Base-by-base conservation (phyloP, 2,797 vertebrate species). In the Emydoidea blandingii region DNA sequence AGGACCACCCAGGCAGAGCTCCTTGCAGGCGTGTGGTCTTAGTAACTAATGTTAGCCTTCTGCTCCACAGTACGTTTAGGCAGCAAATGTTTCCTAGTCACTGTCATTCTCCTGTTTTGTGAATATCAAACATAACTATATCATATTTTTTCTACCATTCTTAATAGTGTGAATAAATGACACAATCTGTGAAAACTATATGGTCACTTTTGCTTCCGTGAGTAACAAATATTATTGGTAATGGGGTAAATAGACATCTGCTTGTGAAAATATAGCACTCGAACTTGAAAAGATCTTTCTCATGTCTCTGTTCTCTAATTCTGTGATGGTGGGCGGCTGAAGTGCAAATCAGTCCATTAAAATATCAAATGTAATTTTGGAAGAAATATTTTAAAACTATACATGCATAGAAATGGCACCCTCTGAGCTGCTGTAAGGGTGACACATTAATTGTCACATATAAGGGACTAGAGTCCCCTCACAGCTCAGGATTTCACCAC, bases 371-470 rank as follows among this genome's bases (percentile, higher is more conserved):
- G 83, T 88, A 92, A 97, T 96, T 97, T 96, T 93, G 81, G 82
- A 95, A 94, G 76, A 94, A 83, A 88, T 90, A 85, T 96, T 97
- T 95, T 97, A 94, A 95, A 96, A 94, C 79, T 97, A 95, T 93
- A 96, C 91, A 91, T 95, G 94, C 90, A 94, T 96, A 95, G 95
- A 96, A 91, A 97, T 79, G 91, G 88, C 93, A 95, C 94, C 95
- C 89, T 95, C 89, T 95, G 84, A 95, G 95, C 86, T 93, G 90
- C 91, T 96, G 82, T 89, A 80, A 95, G 94, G 44, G 81, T 83
- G 85, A 95, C 93, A 92, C 86, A 84, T 92, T 96, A 96, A 96
- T 95, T 96, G 96, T 97, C 95, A 93, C 92, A 96, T 94, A 95
- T 93, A 95, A 97, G 95, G 94, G 93, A 81, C 94, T 91, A 97